phyloP scores from a whole-genome alignment of 2,888 invertebrate genomes.

The Microplitis deprimator region DNA sequence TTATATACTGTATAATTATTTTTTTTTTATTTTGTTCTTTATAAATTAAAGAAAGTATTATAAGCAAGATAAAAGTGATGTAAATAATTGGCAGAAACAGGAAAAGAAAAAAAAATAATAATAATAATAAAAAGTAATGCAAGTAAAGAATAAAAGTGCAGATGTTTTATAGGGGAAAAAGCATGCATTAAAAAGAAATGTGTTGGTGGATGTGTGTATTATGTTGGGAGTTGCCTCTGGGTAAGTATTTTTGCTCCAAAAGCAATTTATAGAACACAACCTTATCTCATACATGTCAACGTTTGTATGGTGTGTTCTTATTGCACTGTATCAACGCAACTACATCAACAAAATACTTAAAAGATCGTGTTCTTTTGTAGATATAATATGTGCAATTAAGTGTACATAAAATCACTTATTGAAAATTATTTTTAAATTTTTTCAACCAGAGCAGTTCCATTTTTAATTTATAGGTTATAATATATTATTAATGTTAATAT shows the following conservation, averaged over 20 bases:
- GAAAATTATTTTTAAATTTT: background rate
- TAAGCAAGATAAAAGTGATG: background rate
- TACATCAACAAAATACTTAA: slow-evolving; percentile 31
- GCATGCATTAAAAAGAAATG: slow-evolving; percentile 21
- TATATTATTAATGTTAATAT: slow-evolving; percentile 3
- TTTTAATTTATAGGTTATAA: background rate
- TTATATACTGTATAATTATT: background rate
- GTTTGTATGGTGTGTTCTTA: slow-evolving; percentile 46
- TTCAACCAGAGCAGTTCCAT: background rate
- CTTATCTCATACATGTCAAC: slow-evolving; percentile 46
- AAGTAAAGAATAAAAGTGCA: background rate
- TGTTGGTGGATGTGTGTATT: slow-evolving; percentile 28
- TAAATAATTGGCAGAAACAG: slow-evolving; percentile 1
- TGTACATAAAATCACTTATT: background rate
- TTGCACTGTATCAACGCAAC: slow-evolving; percentile 37
- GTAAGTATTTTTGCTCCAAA: slow-evolving; percentile 41
- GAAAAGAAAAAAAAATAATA: background rate
- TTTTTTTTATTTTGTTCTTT: background rate
- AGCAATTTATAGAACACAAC: slow-evolving; percentile 48
- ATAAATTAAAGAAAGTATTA: background rate
- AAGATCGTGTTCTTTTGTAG: slow-evolving; percentile 18
- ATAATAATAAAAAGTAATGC: slow-evolving; percentile 2
- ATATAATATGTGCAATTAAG: background rate
- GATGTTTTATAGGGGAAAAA: slow-evolving; percentile 6
- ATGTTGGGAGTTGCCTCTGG: slow-evolving; percentile 43